A percentile compares a stretch with the other conserved stretches of the same genome.
phyloP scores from a whole-genome alignment of 2,888 invertebrate genomes.

The Catocala sponsa region DNA sequence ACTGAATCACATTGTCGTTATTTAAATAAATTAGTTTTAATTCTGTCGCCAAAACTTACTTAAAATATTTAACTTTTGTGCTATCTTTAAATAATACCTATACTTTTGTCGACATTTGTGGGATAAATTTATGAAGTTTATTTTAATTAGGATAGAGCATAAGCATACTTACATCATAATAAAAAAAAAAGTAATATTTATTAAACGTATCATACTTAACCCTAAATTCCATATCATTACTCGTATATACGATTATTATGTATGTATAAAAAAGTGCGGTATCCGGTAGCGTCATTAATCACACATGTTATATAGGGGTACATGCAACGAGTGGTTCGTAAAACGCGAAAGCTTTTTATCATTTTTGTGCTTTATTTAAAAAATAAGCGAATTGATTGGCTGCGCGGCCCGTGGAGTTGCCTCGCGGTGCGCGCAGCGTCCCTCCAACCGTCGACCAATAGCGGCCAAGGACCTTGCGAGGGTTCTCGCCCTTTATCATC shows the following conservation, averaged over 20 bases:
- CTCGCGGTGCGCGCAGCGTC: constrained; percentile 67
- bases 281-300: constrained; percentile 36
- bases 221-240: too few species aligned
- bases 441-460: constrained; percentile 72
- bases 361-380: constrained; percentile 85
- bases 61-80: too few species aligned
- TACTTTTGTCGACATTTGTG: too few species aligned
- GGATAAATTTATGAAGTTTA: too few species aligned
- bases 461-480: constrained; percentile 60
- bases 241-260: not conserved
- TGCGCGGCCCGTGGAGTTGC: constrained; percentile 70
- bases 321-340: constrained; percentile 56
- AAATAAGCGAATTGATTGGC: constrained; percentile 86
- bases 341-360: constrained; percentile 77
- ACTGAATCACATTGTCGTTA: too few species aligned
- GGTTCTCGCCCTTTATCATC: constrained; percentile 79
- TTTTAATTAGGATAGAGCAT: too few species aligned
- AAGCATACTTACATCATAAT: too few species aligned
- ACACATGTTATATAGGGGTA: constrained; percentile 66
- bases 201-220: too few species aligned
- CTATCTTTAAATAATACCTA: too few species aligned
- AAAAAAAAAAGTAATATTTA: too few species aligned
- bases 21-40: too few species aligned
- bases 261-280: constrained; percentile 14
- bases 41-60: too few species aligned